These are phyloP conservation scores for Dicyrtoma fusca DNA, from an alignment of 2,888 invertebrate species.

Conservation along the genomic window DNA sequence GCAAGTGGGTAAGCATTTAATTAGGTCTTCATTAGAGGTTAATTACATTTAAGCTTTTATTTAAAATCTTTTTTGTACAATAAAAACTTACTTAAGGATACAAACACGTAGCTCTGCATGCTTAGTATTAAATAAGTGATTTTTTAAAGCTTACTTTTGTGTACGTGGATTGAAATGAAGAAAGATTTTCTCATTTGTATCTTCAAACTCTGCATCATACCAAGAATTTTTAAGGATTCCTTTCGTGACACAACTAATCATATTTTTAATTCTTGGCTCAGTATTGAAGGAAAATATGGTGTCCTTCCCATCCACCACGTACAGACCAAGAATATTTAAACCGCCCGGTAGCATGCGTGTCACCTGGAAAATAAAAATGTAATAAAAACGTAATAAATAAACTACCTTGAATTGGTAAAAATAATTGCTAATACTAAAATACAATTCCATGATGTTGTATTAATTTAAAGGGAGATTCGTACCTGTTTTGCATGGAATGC, in stretches of 20 bases:
- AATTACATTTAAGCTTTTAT: not conserved
- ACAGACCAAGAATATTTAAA: conserved; percentile 81
- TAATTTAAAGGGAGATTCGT: not conserved
- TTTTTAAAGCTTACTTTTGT: conserved; percentile 62
- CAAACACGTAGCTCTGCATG: no score
- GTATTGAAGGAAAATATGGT: conserved; percentile 66
- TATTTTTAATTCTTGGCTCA: conserved; percentile 65
- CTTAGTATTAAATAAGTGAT: no score
- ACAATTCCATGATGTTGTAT: not conserved
- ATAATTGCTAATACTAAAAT: no score
- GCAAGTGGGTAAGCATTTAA: no score
- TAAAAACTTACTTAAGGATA: no score
- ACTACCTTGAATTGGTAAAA: no score
- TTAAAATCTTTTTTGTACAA: no score
- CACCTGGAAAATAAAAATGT: conserved; percentile 61
- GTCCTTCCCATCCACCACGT: conserved; percentile 65
- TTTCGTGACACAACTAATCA: conserved; percentile 67
- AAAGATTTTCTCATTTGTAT: conserved; percentile 67
- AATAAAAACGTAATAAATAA: not conserved
- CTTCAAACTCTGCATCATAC: conserved; percentile 47
- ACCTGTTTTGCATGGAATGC: conserved; percentile 54
- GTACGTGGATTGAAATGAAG: conserved; percentile 64
- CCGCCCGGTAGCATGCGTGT: conserved; percentile 90
- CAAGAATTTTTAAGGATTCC: conserved; percentile 54
- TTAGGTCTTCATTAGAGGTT: not conserved